These are phyloP conservation scores for Limnephilus rhombicus DNA, from an alignment of 2,888 invertebrate species.

Conservation along the genomic window DNA sequence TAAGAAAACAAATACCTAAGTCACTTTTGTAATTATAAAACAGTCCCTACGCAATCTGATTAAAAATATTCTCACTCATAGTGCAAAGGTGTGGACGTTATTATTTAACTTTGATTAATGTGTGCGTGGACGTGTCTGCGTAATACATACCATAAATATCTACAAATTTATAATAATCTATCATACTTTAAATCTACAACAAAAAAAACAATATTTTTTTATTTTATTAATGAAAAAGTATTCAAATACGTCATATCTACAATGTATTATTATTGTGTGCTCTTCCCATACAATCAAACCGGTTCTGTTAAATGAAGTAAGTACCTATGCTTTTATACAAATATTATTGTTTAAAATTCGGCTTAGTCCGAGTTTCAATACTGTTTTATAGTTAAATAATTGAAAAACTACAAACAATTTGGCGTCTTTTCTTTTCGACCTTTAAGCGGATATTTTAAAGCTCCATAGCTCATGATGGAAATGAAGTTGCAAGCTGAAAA, in stretches of 20 bases:
- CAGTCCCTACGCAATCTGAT: background rate
- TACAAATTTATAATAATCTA: background rate
- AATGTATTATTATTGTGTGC: background rate
- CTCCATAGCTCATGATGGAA: no score
- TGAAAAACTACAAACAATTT: no score
- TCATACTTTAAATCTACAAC: background rate
- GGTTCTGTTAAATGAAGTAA: background rate
- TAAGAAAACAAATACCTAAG: background rate
- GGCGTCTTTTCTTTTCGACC: no score
- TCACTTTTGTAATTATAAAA: background rate
- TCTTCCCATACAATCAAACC: background rate
- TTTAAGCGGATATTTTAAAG: no score
- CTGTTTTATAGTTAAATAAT: no score
- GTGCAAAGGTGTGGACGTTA: background rate
- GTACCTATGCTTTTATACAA: background rate
- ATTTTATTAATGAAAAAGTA: background rate
- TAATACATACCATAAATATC: background rate
- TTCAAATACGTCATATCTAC: background rate
- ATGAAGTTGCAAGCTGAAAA: no score
- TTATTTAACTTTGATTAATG: background rate
- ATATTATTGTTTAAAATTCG: background rate
- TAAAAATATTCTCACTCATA: background rate
- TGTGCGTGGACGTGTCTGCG: background rate
- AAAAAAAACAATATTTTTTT: background rate
- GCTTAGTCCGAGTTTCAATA: background rate